Percentiles rank a stretch among this genome's conserved stretches.
These are phyloP conservation scores for Ceyx margarethae DNA, from an alignment of 2,113 vertebrate species.

Conservation along the genomic window DNA sequence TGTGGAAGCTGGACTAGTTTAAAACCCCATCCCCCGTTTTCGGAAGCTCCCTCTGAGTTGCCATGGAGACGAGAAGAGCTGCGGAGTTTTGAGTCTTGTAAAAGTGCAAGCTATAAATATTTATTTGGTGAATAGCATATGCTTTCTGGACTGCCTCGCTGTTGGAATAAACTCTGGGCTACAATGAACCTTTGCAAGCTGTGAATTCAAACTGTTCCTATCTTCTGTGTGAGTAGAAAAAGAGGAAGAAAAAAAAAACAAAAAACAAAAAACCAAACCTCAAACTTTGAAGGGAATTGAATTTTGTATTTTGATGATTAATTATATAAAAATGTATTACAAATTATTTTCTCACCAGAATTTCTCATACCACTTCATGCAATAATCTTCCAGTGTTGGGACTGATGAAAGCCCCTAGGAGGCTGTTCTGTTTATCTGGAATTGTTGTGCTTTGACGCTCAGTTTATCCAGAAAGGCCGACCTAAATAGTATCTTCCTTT, in stretches of 20 bases:
- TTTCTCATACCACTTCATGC: background rate
- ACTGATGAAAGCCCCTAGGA: background rate
- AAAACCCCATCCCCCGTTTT: background rate
- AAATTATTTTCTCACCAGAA: background rate
- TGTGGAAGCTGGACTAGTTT: background rate
- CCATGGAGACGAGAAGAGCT: conserved; percentile 38
- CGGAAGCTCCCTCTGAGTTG: conserved; percentile 26
- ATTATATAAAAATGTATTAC: background rate
- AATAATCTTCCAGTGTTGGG: background rate
- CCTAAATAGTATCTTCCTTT: conserved; percentile 22
- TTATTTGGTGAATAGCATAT: background rate
- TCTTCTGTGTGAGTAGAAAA: background rate
- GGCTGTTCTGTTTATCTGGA: background rate
- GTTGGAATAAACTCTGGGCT: background rate
- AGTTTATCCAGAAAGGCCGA: conserved; percentile 9
- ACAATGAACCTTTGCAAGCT: background rate
- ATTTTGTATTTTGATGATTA: background rate
- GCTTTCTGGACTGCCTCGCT: background rate
- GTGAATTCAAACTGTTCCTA: background rate
- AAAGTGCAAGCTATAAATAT: background rate
- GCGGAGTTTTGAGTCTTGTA: conserved; percentile 22
- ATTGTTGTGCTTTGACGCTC: background rate
- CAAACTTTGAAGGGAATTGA: background rate
- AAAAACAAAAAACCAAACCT: background rate
- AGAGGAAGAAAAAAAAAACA: background rate